These are phyloP conservation scores for Amphibalanus amphitrite DNA, from an alignment of 1,140 invertebrate species.

Conservation along the genomic window DNA sequence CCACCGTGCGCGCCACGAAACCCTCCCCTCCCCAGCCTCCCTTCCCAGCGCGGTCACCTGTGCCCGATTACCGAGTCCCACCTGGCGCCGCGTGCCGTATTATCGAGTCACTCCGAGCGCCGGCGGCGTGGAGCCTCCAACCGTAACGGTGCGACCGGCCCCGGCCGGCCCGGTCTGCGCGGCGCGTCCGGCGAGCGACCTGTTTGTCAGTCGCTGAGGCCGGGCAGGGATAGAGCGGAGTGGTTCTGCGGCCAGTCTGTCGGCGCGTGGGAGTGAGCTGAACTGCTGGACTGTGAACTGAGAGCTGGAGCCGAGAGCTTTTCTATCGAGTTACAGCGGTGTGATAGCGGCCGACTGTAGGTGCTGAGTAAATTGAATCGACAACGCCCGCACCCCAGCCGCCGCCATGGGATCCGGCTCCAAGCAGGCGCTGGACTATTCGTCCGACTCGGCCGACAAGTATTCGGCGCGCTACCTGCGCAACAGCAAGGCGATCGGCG, in stretches of 20 bases:
- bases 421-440: conserved; percentile 42
- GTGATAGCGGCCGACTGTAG: too few species aligned
- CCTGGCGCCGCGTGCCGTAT: background rate
- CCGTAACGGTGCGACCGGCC: background rate
- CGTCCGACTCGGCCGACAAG: conserved; percentile 69
- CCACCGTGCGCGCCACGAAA: too few species aligned
- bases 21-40: too few species aligned
- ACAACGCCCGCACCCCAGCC: too few species aligned
- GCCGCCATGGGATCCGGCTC: background rate
- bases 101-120: background rate
- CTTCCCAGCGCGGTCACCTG: background rate
- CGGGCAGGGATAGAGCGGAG: too few species aligned
- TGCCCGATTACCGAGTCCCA: background rate
- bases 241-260: too few species aligned
- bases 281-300: too few species aligned
- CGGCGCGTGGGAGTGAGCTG: too few species aligned
- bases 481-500: conserved; percentile 88
- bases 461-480: conserved; percentile 83
- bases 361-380: too few species aligned
- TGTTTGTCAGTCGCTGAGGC: background rate
- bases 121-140: background rate
- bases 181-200: too few species aligned
- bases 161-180: too few species aligned
- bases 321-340: too few species aligned
- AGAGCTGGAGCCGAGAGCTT: background rate